Evolutionary conservation across 2,113 vertebrate species (phyloP).

Genomic region (Brachyhypopomus gauderio): DNA sequence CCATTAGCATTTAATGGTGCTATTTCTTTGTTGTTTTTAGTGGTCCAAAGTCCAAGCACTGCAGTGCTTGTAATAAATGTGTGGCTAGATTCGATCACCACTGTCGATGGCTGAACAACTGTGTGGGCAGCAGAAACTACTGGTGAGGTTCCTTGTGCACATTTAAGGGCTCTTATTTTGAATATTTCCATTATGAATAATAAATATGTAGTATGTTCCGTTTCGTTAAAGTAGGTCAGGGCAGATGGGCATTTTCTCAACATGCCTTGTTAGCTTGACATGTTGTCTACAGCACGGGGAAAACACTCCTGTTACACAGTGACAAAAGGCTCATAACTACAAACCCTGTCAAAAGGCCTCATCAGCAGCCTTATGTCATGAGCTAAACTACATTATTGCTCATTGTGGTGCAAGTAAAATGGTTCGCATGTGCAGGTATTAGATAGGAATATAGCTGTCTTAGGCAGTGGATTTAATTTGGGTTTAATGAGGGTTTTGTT

Average conservation of each 20-base stretch:
- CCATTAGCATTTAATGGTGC: neutral
- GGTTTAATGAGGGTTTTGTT: neutral
- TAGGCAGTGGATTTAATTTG: neutral
- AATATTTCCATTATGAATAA: constrained; percentile 14
- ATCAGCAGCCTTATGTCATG: neutral
- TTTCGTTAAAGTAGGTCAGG: constrained; percentile 6
- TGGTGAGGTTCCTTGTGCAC: constrained; percentile 72
- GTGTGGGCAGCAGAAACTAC: constrained; percentile 96
- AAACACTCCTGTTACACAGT: neutral
- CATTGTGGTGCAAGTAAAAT: neutral
- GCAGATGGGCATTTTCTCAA: constrained; percentile 27
- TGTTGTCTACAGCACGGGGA: neutral
- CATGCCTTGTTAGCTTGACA: neutral
- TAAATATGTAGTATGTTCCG: constrained; percentile 20
- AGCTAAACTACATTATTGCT: neutral
- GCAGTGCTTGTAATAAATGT: constrained; percentile 96
- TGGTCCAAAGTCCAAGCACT: constrained; percentile 93
- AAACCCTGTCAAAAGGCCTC: too few relatives aligned
- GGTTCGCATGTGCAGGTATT: neutral
- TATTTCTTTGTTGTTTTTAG: constrained; percentile 67
- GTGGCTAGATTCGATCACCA: constrained; percentile 96
- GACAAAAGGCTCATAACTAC: neutral
- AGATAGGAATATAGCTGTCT: neutral
- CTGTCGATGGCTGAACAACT: constrained; percentile 99
- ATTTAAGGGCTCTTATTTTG: neutral